Base-by-base conservation (phyloP, 2,888 invertebrate species). In the Oligia latruncula region DNA sequence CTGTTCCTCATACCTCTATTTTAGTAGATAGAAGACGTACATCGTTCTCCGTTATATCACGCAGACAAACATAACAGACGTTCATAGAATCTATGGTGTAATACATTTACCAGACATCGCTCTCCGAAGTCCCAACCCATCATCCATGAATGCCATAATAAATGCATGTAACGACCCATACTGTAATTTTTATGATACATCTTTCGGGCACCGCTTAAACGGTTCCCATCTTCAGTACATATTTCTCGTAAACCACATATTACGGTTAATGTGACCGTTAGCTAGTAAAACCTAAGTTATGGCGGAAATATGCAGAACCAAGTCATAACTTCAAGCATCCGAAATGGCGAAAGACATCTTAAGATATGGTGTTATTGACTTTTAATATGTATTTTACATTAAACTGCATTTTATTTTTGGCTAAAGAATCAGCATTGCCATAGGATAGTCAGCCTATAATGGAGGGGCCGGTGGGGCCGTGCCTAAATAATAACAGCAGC, bases 221-320 rank as follows among this genome's bases (percentile, higher is more conserved):
- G 74, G 85, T 87, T 87, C 89, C 86, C 87, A 90, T 90, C 84
- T 88, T 87, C 87, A 83, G 89, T 91, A 89, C 86, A 93, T 93
- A 93, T 91, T 93, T 92, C 92, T 92, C 92, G 84, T 93, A 93
- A 93, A 93, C 92, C 94, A 93, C 92, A 93, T 93, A 94, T 92
- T 92, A 91, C 89, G 83, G 85, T 90, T 92, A 93, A 95, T 93
- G 93, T 90, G 92, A 92, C 92, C 92, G 92, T 91, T 92, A 91
- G 92, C 90, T 91, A 92, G 86, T 93, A 93, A 93, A 93, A 91
- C 89, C 81, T 89, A 92, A 94, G 89, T 93, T 93, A 93, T 92
- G 91, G 88, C 88, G 88, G 91, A 90, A 92, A 93, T 92, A 94
- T 93, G 93, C 92, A 92, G 92, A 93, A 81, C 85, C 62, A n/a